These are phyloP conservation scores for Drosophila mulleri DNA, from an alignment of 2,888 invertebrate species.

Conservation along the genomic window DNA sequence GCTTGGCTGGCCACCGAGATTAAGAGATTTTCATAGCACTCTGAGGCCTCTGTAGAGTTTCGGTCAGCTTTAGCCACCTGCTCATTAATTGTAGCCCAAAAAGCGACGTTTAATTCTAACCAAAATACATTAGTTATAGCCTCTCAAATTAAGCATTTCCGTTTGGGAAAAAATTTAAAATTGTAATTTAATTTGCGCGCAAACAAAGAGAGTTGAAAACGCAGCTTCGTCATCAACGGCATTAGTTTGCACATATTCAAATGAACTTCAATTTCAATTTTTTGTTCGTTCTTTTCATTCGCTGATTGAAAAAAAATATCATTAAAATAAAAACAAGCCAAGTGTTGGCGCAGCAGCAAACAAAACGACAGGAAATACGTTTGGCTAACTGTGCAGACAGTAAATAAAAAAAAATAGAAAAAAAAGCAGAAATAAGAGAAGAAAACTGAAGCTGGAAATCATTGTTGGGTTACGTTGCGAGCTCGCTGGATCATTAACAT, in stretches of 20 bases:
- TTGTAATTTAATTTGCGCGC: slow-evolving; percentile 64
- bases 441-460: slow-evolving; percentile 54
- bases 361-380: slow-evolving; percentile 71
- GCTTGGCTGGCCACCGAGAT: slow-evolving; percentile 16
- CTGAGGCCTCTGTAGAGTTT: not conserved
- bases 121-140: slow-evolving; percentile 46
- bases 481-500: slow-evolving; percentile 74
- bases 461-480: slow-evolving; percentile 38
- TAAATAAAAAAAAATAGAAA: not conserved
- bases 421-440: not conserved
- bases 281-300: not conserved
- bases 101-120: slow-evolving; percentile 12
- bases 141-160: slow-evolving; percentile 46
- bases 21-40: not conserved
- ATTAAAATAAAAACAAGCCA: slow-evolving; percentile 73
- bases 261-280: slow-evolving; percentile 43
- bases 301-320: slow-evolving; percentile 45
- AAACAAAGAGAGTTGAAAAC: slow-evolving; percentile 12
- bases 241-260: slow-evolving; percentile 76
- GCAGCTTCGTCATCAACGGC: slow-evolving; percentile 62
- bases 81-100: slow-evolving; percentile 13
- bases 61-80: not conserved
- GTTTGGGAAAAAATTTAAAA: slow-evolving; percentile 57
- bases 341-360: slow-evolving; percentile 59
- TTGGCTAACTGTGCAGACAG: slow-evolving; percentile 56